Base-by-base conservation (phyloP, 2,888 invertebrate genomes). In the Plagiodera versicolora region DNA sequence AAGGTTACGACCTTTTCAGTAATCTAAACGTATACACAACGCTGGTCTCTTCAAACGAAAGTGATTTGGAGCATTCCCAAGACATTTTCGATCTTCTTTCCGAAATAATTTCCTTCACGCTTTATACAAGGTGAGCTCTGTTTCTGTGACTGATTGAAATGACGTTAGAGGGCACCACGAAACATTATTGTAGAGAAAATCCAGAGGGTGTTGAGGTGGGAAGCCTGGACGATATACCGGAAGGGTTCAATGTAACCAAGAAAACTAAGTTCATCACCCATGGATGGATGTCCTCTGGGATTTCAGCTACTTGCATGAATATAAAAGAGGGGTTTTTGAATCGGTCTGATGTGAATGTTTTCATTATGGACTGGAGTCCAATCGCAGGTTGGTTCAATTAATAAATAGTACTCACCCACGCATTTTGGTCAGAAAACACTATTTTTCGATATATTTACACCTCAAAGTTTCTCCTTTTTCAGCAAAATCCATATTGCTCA, bases 241-340 rank as follows among this genome's bases (percentile, higher is more conserved):
- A 60, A 53, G 57, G 61, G 20, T 83, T 83, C 60, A 79, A 84
- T 67, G 66, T 70, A 1, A 77, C 78, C 0, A 83, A 83, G 63
- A 72, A 78, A 1, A 76, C 83, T 0, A 83, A 81, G 74, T 79
- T 83, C 10, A 59, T 85, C n/a, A 83, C 85, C 1, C 86, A 86
- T 67, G 80, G 80, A n/a, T 86, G 85, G 85, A 72, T 81, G 55
- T 81, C 83, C 0, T 74, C 75, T 50, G 81, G 80, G 52, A 72
- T 75, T 18, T 71, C 74, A 0, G 71, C 75, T 9, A 82, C 82
- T 77, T 68, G 83, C 46, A 77, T 81, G 46, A 64, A 70, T 20
- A 81, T 85, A 6, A 85, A 82, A 70, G 71, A 82, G 49, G 75
- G 79, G 0, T 79, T 83, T 63, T 68, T 85, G 49, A 67, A 72